Base-by-base conservation (phyloP, 2,888 invertebrate species). In the Ichneumoninae sp. region DNA sequence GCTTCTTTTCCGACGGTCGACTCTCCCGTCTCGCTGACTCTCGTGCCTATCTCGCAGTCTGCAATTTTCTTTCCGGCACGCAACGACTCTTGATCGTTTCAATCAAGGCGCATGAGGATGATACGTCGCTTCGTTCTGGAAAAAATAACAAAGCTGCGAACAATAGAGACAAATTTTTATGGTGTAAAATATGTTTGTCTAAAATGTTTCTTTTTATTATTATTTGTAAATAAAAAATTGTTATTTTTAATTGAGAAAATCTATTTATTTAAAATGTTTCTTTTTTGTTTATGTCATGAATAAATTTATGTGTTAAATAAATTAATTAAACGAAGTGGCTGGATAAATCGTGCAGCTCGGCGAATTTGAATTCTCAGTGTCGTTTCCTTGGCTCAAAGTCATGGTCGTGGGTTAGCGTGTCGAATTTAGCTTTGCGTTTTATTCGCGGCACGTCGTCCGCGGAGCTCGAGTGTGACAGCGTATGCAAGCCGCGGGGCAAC, bases 1-100 rank as follows among this genome's bases (percentile, higher is more conserved):
- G 92, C 90, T 92, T 92, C 92, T 68, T 75, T 75, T 36, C 33
- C 30, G 4, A 33, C 33, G 65, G 65, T 50, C 52, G 40, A 10
- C 10, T 40, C 1, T 40, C 10, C 3, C 7, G 40, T 40, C 40
- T 40, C 40, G 40, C 22, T 36, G 36, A 22, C 40, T 66, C 30
- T 7, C 62, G 10, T 26, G 26, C 57, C 22, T 5, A 3, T 30
- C 6, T 30, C 16, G n/a, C 33, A 30, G 16, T 16, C 62, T 62
- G 7, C 16, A 33, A 30, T 54, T 54, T 54, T 54, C 52, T 62
- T 62, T n/a, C n/a, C 30, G 8, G n/a, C 16, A 62, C 6, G 33
- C 30, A 6, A 62, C n/a, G 33, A 54, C 19, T 19, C n/a, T 7
- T 54, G 8, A 54, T 19, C 19, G n/a, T 7, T 19, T 54, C 19